Evolutionary conservation across 2,113 vertebrate species (phyloP), one percentile per base, ranked within the genome.

Genomic region (Agelaius tricolor): DNA sequence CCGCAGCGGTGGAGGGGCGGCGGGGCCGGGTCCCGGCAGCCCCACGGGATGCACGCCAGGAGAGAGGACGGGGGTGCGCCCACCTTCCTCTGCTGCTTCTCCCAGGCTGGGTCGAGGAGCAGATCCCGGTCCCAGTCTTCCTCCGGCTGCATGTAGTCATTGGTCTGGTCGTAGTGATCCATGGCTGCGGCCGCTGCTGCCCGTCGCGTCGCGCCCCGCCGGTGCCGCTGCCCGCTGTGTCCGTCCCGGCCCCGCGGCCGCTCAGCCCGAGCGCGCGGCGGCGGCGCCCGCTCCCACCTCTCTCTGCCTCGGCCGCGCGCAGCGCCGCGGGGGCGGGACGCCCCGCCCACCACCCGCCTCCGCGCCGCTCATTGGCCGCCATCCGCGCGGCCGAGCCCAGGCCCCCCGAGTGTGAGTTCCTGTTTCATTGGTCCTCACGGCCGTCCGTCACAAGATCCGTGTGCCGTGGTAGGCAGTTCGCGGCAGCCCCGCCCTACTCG

Each of bases 41-140:
- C 30, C 52, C 52, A 8, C 52, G 30, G 52, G 52, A 55, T 55
- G 52, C 17, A 31, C 30, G 54, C 18, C 54, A 55, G 54, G 30
- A 55, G 17, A 55, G 54, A 55, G 54, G 30, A 55, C 11, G 54
- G 54, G 30, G 54, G 11, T 55, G 54, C 54, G 54, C 54, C 54
- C 30, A 55, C 54, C 54, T 55, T 55, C 54, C 54, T 55, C 54
- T 55, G 54, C 54, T 55, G 54, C 54, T 55, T 55, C 54, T 55
- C 54, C 54, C 54, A 55, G 7, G 54, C 54, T 55, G 99, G 99
- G 94, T 99, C 99, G 97, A 99, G 93, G 33, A 99, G 99, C 43
- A 99, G 96, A 86, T 99, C 99, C 78, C 99, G 98, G 86, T 99
- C 99, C 99, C 99, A 99, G 97, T 99, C 99, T 67, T 99, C 99